These are phyloP conservation scores for Clanis bilineata DNA, from an alignment of 2,888 invertebrate species.

Conservation along the genomic window DNA sequence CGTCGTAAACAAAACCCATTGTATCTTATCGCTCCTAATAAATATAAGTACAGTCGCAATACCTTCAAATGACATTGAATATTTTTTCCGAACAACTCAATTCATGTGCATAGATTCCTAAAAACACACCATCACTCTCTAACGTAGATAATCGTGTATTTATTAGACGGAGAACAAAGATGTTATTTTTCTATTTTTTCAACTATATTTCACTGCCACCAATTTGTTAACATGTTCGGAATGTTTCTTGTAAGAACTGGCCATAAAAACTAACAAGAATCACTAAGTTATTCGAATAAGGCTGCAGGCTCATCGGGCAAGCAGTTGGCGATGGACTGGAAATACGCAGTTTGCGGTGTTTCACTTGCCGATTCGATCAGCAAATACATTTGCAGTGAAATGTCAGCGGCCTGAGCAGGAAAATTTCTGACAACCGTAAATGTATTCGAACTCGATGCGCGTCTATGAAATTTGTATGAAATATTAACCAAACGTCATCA, in stretches of 20 bases:
- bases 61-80: neutral
- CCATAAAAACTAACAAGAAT: neutral
- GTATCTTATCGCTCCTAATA: neutral
- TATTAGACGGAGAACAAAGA: neutral
- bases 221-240: slow-evolving; percentile 3
- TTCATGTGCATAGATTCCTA: neutral
- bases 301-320: too few relatives aligned
- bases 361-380: too few relatives aligned
- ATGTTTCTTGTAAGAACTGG: neutral
- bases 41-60: neutral
- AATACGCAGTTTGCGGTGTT: too few relatives aligned
- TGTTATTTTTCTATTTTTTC: neutral
- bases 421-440: too few relatives aligned
- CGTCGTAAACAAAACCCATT: neutral
- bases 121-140: neutral
- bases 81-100: neutral
- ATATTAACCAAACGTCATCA: too few relatives aligned
- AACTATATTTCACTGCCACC: neutral
- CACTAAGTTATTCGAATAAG: slow-evolving; percentile 8
- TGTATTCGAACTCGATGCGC: too few relatives aligned
- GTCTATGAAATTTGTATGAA: too few relatives aligned
- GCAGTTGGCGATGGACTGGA: too few relatives aligned
- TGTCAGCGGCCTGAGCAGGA: too few relatives aligned
- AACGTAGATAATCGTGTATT: neutral
- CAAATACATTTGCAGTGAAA: too few relatives aligned